These are phyloP conservation scores for Trissolcus basalis DNA, from an alignment of 1,140 invertebrate genomes.

Conservation along the genomic window DNA sequence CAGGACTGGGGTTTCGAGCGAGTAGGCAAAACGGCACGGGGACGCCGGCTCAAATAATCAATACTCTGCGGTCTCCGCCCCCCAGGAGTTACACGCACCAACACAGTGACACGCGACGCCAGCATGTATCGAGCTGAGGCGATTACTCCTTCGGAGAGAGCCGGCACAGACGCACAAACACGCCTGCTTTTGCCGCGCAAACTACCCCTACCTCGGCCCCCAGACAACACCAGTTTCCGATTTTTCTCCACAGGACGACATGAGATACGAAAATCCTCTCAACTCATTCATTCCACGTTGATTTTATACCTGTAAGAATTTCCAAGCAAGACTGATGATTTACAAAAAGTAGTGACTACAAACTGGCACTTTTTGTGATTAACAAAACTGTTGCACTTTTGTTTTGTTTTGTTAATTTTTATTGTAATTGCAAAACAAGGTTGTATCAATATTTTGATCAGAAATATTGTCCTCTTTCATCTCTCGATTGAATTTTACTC, in stretches of 20 bases:
- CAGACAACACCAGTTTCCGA: background rate
- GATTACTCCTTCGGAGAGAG: constrained; percentile 37
- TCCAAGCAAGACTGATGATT: no score
- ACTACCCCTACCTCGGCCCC: constrained; percentile 34
- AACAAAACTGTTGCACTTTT: no score
- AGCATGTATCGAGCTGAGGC: constrained; percentile 29
- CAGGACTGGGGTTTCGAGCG: constrained; percentile 47
- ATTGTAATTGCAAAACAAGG: no score
- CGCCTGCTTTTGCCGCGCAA: constrained; percentile 39
- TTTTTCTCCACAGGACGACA: constrained; percentile 35
- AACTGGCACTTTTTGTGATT: no score
- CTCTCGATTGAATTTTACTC: constrained; percentile 19
- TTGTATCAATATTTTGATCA: no score
- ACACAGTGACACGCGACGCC: constrained; percentile 57
- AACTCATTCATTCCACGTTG: constrained; percentile 7
- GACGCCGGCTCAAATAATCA: constrained; percentile 65
- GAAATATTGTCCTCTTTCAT: no score
- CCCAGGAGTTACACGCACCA: constrained; percentile 69
- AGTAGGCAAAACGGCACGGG: constrained; percentile 56
- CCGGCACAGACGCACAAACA: constrained; percentile 34
- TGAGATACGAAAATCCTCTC: background rate
- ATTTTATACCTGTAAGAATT: no score
- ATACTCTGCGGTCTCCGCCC: constrained; percentile 75
- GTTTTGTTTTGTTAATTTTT: no score
- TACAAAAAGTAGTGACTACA: no score